A percentile compares a stretch with the other conserved stretches of the same genome.
Conservation (phyloP, 2,113 vertebrate species). For the Nothoprocta perdicaria region DNA sequence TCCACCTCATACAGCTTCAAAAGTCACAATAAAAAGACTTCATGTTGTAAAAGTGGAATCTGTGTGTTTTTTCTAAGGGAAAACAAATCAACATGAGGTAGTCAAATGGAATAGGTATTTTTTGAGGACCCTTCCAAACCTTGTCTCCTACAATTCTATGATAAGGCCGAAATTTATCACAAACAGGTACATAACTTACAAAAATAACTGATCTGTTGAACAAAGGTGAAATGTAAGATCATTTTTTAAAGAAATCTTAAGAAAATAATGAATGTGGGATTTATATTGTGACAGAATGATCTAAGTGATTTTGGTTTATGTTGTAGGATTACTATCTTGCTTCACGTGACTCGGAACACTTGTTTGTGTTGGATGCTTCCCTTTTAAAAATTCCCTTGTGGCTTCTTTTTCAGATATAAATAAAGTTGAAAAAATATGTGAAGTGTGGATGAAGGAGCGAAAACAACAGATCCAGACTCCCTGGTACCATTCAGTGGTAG, state of each 20-base stretch:
- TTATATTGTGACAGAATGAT: constrained; percentile 47
- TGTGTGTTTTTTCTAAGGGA: background rate
- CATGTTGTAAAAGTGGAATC: background rate
- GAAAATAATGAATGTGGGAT: constrained; percentile 42
- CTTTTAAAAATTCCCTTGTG: background rate
- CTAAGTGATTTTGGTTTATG: constrained; percentile 49
- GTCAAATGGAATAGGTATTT: background rate
- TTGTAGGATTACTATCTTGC: constrained; percentile 43
- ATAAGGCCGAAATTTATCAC: constrained; percentile 5
- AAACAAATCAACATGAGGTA: background rate
- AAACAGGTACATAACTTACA: constrained; percentile 8
- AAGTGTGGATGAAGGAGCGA: constrained; percentile 51
- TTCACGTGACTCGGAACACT: constrained; percentile 16
- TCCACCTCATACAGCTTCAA: background rate
- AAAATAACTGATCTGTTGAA: constrained; percentile 1
- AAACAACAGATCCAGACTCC: constrained; percentile 56
- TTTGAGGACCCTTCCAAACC: background rate
- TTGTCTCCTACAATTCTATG: background rate
- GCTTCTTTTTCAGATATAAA: constrained; percentile 53
- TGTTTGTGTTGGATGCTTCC: constrained; percentile 58
- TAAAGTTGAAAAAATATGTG: constrained; percentile 45
- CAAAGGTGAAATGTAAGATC: background rate
- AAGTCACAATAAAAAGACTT: background rate
- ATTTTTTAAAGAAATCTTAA: constrained; percentile 26
- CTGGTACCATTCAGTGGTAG: constrained; percentile 52